Evolutionary conservation across 2,888 invertebrate genomes (phyloP).

Genomic region (Zootermopsis nevadensis): DNA sequence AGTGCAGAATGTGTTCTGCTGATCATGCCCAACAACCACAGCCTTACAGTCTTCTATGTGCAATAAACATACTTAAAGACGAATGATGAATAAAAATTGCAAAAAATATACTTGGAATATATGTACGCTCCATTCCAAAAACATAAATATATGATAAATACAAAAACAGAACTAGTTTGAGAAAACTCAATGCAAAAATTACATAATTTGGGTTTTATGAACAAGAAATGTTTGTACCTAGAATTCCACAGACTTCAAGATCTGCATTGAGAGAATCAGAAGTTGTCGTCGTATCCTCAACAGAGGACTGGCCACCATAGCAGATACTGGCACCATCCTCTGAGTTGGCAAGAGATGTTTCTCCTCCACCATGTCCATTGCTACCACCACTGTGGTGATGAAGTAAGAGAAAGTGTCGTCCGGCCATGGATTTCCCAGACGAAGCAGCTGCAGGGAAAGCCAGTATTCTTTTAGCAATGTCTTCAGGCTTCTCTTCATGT

Average conservation of each 20-base stretch:
- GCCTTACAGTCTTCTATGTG: too few relatives aligned
- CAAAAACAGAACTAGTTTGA: too few relatives aligned
- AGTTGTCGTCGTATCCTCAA: conserved; percentile 61
- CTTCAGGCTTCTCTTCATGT: conserved; percentile 67
- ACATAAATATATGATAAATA: too few relatives aligned
- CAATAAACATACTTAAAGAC: too few relatives aligned
- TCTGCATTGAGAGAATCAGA: conserved; percentile 66
- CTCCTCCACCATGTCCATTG: conserved; percentile 44
- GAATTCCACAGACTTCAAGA: conserved; percentile 65
- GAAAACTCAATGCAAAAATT: neutral
- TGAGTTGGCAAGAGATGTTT: conserved; percentile 49
- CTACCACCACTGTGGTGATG: conserved; percentile 47
- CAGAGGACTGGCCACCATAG: conserved; percentile 64
- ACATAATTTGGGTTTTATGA: neutral
- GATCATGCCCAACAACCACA: too few relatives aligned
- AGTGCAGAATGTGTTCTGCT: too few relatives aligned
- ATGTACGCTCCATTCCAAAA: too few relatives aligned
- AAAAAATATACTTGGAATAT: too few relatives aligned
- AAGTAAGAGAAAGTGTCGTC: conserved; percentile 46
- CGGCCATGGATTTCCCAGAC: conserved; percentile 44
- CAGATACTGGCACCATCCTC: conserved; percentile 53
- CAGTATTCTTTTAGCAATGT: conserved; percentile 62
- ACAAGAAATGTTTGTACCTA: conserved; percentile 56
- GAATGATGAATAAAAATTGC: too few relatives aligned
- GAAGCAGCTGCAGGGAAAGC: conserved; percentile 58